These are phyloP conservation scores for Apotomis betuletana DNA, from an alignment of 2,888 invertebrate genomes.

Conservation along the genomic window DNA sequence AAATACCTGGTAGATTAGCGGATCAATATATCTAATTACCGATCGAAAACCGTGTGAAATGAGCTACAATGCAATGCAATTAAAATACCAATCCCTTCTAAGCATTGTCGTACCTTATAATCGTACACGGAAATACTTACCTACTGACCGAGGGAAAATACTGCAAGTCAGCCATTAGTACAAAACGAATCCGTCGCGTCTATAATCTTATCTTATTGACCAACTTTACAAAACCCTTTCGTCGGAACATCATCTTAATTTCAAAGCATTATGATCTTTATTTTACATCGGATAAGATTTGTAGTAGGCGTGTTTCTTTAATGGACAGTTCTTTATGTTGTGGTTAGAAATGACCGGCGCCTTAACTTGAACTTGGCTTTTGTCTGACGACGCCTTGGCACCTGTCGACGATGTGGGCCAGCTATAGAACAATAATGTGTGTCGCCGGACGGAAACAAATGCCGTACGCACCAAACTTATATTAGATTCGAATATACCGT, in stretches of 20 bases:
- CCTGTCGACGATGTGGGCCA: slow-evolving; percentile 34
- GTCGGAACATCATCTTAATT: background rate
- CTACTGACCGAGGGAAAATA: slow-evolving; percentile 40
- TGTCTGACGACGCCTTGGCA: slow-evolving; percentile 33
- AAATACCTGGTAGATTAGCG: slow-evolving; percentile 32
- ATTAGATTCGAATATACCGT: background rate
- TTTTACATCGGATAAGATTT: background rate
- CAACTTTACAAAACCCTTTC: slow-evolving; percentile 8
- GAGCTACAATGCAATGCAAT: slow-evolving; percentile 15
- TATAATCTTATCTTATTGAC: slow-evolving; percentile 38
- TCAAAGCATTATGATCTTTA: slow-evolving; percentile 9
- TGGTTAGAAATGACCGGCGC: slow-evolving; percentile 31
- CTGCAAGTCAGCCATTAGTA: slow-evolving; percentile 37
- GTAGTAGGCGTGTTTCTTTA: slow-evolving; percentile 1
- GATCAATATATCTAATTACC: slow-evolving; percentile 36
- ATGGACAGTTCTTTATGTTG: slow-evolving; percentile 16
- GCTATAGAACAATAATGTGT: slow-evolving; percentile 25
- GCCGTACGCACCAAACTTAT: slow-evolving; percentile 22
- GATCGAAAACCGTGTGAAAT: slow-evolving; percentile 33
- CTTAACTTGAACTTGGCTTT: slow-evolving; percentile 41
- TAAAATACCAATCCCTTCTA: slow-evolving; percentile 12
- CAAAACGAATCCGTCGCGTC: slow-evolving; percentile 27
- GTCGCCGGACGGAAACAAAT: slow-evolving; percentile 32
- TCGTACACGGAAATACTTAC: slow-evolving; percentile 31
- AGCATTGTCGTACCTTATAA: slow-evolving; percentile 14